Percentiles rank a stretch among this genome's conserved stretches.
Evolutionary conservation across 2,113 vertebrate species (phyloP).

Genomic region (Dasyurus viverrinus): DNA sequence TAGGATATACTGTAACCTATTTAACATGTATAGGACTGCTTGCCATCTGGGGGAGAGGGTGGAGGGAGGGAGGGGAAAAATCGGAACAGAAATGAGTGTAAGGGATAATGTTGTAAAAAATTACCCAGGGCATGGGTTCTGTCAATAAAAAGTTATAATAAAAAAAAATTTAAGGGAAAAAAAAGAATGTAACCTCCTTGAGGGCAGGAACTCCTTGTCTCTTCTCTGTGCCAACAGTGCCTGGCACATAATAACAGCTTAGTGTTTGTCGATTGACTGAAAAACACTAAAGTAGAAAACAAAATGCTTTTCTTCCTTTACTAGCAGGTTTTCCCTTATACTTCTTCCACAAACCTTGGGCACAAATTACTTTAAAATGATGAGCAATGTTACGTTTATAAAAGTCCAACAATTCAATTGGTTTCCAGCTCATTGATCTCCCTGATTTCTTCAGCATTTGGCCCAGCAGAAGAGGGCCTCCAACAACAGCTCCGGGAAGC

Average conservation of each 20-base stretch:
- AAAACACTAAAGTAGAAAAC: constrained; percentile 63
- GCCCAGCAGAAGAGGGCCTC: not conserved
- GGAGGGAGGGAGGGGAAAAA: too few relatives aligned
- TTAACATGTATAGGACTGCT: too few relatives aligned
- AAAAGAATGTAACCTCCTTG: not conserved
- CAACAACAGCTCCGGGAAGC: not conserved
- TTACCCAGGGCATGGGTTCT: too few relatives aligned
- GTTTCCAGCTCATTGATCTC: not conserved
- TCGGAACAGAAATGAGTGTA: too few relatives aligned
- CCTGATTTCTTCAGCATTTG: constrained; percentile 27
- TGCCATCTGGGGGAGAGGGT: too few relatives aligned
- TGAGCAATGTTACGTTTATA: constrained; percentile 47
- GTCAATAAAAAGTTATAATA: too few relatives aligned
- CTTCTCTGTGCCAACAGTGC: constrained; percentile 37
- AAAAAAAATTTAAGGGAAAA: too few relatives aligned
- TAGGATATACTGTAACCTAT: too few relatives aligned
- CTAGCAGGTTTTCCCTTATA: constrained; percentile 50
- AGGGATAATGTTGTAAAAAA: too few relatives aligned
- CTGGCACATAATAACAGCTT: not conserved
- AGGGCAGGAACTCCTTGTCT: not conserved
- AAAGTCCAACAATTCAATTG: constrained; percentile 49
- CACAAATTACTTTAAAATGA: constrained; percentile 49
- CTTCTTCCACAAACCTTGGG: constrained; percentile 30
- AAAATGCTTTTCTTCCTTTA: constrained; percentile 65
- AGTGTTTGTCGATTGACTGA: not conserved